phyloP scores from a whole-genome alignment of 2,888 invertebrate genomes.

The Heliconius charithonia region DNA sequence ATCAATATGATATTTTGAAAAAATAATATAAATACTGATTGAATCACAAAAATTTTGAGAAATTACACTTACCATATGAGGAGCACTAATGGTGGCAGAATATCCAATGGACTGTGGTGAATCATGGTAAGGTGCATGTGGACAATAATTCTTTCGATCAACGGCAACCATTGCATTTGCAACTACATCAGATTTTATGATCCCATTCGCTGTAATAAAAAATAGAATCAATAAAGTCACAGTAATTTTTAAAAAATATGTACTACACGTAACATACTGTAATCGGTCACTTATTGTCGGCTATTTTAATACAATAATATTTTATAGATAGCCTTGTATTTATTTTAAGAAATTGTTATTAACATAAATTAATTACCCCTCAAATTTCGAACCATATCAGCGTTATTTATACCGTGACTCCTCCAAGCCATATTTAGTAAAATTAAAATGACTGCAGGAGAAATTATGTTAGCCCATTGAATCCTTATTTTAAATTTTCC shows the following conservation, averaged over 20 bases:
- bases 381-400: slow-evolving; percentile 91
- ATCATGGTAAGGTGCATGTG: slow-evolving; percentile 92
- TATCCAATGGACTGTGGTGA: slow-evolving; percentile 97
- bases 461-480: slow-evolving; percentile 54
- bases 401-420: slow-evolving; percentile 91
- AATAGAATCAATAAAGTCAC: background rate
- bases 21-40: background rate
- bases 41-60: background rate
- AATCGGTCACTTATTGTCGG: background rate
- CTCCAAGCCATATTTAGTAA: slow-evolving; percentile 91
- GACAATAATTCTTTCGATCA: slow-evolving; percentile 92
- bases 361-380: slow-evolving; percentile 84
- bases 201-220: slow-evolving; percentile 87
- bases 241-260: background rate
- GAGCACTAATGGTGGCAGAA: slow-evolving; percentile 97
- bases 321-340: background rate
- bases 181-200: slow-evolving; percentile 90
- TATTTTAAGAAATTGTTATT: background rate
- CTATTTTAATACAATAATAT: background rate
- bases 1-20: background rate
- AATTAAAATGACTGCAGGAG: slow-evolving; percentile 52
- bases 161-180: slow-evolving; percentile 92
- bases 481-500: slow-evolving; percentile 50
- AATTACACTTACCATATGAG: slow-evolving; percentile 92
- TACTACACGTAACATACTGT: background rate